Conservation (phyloP, 2,888 invertebrate species). For the Incurvaria masculella region DNA sequence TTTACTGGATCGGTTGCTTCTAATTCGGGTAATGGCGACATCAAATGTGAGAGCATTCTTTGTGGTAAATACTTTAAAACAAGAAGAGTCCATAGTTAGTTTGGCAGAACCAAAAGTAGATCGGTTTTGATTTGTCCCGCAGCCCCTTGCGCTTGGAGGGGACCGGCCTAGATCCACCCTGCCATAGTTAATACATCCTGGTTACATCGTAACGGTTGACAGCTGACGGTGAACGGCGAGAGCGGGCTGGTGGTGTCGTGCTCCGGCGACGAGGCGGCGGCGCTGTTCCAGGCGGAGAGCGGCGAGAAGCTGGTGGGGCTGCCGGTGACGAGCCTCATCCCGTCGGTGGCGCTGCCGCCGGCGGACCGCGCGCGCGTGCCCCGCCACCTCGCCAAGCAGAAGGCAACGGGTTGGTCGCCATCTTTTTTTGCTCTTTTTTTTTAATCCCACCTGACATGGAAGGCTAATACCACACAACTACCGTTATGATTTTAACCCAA, state of each 20-base stretch:
- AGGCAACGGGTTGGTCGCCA: slow-evolving; percentile 51
- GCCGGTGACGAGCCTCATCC: slow-evolving; percentile 47
- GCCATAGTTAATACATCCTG: neutral
- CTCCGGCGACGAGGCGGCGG: slow-evolving; percentile 40
- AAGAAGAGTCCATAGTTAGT: too few relatives aligned
- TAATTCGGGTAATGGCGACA: neutral
- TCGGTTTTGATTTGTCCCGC: too few relatives aligned
- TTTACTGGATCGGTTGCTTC: too few relatives aligned
- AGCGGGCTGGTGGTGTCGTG: slow-evolving; percentile 34
- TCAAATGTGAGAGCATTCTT: too few relatives aligned
- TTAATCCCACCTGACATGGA: too few relatives aligned
- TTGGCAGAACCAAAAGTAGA: too few relatives aligned
- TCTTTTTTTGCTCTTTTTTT: too few relatives aligned
- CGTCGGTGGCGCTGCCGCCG: slow-evolving; percentile 46
- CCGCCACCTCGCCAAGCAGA: slow-evolving; percentile 54
- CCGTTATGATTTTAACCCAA: too few relatives aligned
- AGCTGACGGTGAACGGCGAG: slow-evolving; percentile 46
- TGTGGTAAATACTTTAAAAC: too few relatives aligned
- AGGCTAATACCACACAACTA: too few relatives aligned
- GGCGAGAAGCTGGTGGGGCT: slow-evolving; percentile 47
- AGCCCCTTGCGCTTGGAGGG: too few relatives aligned
- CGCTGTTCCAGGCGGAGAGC: slow-evolving; percentile 54
- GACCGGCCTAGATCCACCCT: too few relatives aligned
- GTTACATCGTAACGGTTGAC: slow-evolving; percentile 10
- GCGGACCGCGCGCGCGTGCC: slow-evolving; percentile 32